These are phyloP conservation scores for Antheraea yamamai DNA, from an alignment of 2,888 invertebrate genomes.

Conservation along the genomic window DNA sequence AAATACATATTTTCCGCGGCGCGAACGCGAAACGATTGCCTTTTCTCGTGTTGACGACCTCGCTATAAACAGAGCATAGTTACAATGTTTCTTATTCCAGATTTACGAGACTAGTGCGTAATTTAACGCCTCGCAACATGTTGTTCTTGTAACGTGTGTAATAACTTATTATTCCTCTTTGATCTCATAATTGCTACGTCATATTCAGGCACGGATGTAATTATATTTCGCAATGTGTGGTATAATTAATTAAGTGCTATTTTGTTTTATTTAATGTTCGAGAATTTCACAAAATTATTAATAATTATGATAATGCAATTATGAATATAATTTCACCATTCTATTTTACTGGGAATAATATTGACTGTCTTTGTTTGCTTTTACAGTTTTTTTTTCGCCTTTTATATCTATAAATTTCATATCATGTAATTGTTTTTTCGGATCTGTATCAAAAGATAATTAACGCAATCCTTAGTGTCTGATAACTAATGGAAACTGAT, in stretches of 20 bases:
- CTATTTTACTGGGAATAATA: background rate
- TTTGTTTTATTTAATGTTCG: background rate
- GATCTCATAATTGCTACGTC: constrained; percentile 23
- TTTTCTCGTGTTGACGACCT: constrained; percentile 64
- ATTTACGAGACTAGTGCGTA: constrained; percentile 38
- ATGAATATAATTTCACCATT: background rate
- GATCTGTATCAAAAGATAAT: too few species aligned
- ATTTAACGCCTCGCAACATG: constrained; percentile 23
- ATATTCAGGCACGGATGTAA: constrained; percentile 10
- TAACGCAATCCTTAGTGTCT: too few species aligned
- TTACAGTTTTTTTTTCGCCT: background rate
- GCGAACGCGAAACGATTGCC: constrained; percentile 29
- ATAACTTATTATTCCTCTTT: constrained; percentile 17
- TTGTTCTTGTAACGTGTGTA: constrained; percentile 5
- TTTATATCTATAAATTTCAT: background rate
- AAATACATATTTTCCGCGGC: constrained; percentile 45
- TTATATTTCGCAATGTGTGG: background rate
- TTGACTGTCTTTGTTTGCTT: background rate
- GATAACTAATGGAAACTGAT: too few species aligned
- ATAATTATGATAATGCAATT: background rate
- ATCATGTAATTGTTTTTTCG: background rate
- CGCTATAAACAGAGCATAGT: constrained; percentile 47
- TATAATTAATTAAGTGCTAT: background rate
- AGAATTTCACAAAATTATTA: background rate
- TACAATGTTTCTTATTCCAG: constrained; percentile 44